Evolutionary conservation across 2,888 invertebrate genomes (phyloP), one percentile per base, ranked within the genome.

Genomic region (Allolobophora icterica): DNA sequence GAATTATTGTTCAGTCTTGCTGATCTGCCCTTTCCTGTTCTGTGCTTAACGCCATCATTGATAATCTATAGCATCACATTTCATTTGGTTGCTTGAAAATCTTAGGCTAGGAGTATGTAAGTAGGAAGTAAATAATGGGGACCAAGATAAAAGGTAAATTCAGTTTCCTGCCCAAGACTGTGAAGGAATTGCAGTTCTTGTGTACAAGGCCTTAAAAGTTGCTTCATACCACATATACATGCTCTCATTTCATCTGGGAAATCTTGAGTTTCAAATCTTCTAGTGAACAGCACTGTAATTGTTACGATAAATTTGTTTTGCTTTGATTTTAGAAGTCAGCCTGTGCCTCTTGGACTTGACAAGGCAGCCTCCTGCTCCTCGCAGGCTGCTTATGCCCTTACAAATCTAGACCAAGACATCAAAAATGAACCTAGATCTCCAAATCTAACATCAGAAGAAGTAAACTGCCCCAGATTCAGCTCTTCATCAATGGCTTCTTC

Each of bases 321-420:
- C 52, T 52, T 15, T 52, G 52, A 52, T 21, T 52, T 30, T 71
- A 71, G 71, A 71, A 71, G 71, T 71, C 30, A n/a, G 8, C 0
- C 30, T 11, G 8, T 71, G n/a, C 1, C n/a, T n/a, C 6, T 71
- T 71, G 30, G n/a, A 71, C 30, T 3, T 71, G 71, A 71, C 71
- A 71, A 71, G 71, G 21, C 52, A 24, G 71, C 71, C 52, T 52
- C 52, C 24, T 52, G 4, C 34, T 35, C 30, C 17, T 89, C 45
- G 19, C 52, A 89, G 30, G 13, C n/a, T 38, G 13, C 38, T 30
- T 45, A 21, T 21, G 38, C 42, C 35, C 19, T 1, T 4, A 17
- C 89, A 40, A 89, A n/a, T 89, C 42, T 52, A 19, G 42, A 52
- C 21, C 17, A 89, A 52, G n/a, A 15, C 89, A 89, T 89, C 89